phyloP scores from a whole-genome alignment of 2,888 invertebrate species.

The Conomelus anceps region DNA sequence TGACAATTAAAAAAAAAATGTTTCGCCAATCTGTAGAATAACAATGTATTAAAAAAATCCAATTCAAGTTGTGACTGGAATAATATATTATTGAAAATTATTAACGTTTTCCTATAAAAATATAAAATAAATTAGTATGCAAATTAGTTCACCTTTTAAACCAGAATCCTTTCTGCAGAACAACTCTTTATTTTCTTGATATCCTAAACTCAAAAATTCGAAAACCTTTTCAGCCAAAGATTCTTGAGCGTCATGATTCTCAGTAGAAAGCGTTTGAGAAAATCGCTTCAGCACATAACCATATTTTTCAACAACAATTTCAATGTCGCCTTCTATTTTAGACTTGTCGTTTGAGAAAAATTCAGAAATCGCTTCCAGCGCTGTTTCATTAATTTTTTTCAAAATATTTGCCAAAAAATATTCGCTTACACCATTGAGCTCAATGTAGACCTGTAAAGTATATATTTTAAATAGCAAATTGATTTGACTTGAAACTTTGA shows the following conservation, averaged over 20 bases:
- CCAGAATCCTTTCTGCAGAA: neutral
- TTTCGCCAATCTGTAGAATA: no score
- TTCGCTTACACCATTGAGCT: neutral
- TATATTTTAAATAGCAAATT: no score
- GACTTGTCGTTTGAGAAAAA: neutral
- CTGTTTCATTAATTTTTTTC: neutral
- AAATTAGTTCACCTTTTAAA: no score
- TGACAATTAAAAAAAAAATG: no score
- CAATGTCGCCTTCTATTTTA: neutral
- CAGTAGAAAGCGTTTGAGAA: neutral
- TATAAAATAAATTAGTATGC: no score
- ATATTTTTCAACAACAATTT: neutral
- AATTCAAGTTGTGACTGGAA: no score
- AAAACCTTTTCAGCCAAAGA: neutral
- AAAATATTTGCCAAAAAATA: neutral
- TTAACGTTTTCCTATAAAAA: no score
- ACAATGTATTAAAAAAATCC: no score
- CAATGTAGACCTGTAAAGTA: neutral
- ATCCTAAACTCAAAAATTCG: neutral
- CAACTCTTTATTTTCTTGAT: neutral
- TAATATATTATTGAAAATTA: no score
- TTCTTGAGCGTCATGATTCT: neutral
- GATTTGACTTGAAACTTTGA: no score
- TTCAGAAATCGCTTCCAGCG: neutral
- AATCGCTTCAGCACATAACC: neutral